Evolutionary conservation across 2,113 vertebrate species (phyloP), one percentile per base, ranked within the genome.

Genomic region (Corydoras sp.): DNA sequence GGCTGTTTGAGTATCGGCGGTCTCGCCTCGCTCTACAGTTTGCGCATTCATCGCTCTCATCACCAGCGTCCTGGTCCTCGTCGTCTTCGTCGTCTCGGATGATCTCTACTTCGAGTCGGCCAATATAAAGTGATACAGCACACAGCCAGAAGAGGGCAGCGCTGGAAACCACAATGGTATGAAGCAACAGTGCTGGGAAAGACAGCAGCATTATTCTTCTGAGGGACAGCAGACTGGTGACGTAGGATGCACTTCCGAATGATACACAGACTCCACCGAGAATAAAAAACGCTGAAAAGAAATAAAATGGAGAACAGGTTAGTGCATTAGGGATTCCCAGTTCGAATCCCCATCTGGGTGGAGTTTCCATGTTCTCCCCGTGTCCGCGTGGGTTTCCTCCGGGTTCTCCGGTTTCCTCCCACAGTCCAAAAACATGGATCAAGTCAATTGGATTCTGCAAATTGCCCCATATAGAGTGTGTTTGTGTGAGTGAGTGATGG

Each of bases 41-140:
- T 3, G 80, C 60, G 9, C 84, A 83, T 6, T 79, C 76, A 1
- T 84, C 53, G n/a, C 74, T 6, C 55, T 76, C 83, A 2, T 79
- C 79, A 9, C 86, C 82, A 53, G 85, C 88, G 10, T 89, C 88
- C 0, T 87, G 35, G 35, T 43, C 35, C 7, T 43, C 78, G 1
- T 43, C 35, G 4, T 43, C 35, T 4, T 86, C 83, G 0, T 89
- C 82, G 4, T 86, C 87, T 0, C 88, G 86, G 75, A 93, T 91
- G 73, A 95, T 90, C 71, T 94, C 93, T 81, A 95, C 91, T 85
- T 95, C 92, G 31, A 96, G 81, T 6, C 89, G 90, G 43, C 93
- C 92, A 15, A 94, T 88, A 86, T 95, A 95, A 53, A 95, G 92
- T 3, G 93, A 93, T n/a, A 95, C 89, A 0, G 92, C 92, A 0